These are phyloP conservation scores for Dromas ardeola DNA, from an alignment of 2,113 vertebrate species.

Conservation along the genomic window DNA sequence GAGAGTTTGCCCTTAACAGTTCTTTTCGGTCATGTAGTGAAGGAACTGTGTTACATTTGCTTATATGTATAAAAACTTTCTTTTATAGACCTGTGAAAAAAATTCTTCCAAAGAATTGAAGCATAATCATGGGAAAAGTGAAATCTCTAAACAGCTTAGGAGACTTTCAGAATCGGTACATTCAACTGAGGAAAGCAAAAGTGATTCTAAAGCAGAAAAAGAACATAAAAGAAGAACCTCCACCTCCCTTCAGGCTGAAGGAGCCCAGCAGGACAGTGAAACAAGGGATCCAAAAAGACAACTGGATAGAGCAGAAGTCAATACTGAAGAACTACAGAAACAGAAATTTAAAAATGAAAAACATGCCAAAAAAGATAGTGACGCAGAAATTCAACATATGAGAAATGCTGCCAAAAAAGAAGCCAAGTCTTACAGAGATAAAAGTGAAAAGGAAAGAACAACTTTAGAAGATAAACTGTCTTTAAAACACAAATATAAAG, in stretches of 20 bases:
- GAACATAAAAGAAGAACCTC: slow-evolving; percentile 80
- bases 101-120: slow-evolving; percentile 79
- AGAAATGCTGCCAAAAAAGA: slow-evolving; percentile 76
- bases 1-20: background rate
- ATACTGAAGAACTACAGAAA: slow-evolving; percentile 81
- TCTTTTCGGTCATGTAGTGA: background rate
- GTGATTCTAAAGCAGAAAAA: slow-evolving; percentile 73
- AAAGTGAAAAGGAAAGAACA: slow-evolving; percentile 84
- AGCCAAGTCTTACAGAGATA: slow-evolving; percentile 78
- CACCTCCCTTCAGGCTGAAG: slow-evolving; percentile 73
- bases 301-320: slow-evolving; percentile 82
- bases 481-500: slow-evolving; percentile 81
- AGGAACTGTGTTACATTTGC: background rate
- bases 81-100: slow-evolving; percentile 73
- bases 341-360: slow-evolving; percentile 88
- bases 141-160: slow-evolving; percentile 74
- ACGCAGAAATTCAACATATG: slow-evolving; percentile 61
- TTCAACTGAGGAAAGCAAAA: slow-evolving; percentile 79
- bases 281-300: slow-evolving; percentile 79
- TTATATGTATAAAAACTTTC: background rate
- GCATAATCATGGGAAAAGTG: slow-evolving; percentile 69
- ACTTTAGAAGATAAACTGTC: slow-evolving; percentile 80
- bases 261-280: slow-evolving; percentile 70
- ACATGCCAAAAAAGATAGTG: slow-evolving; percentile 80
- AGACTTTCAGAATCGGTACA: slow-evolving; percentile 79